Base-by-base conservation (phyloP, 1,140 invertebrate genomes). In the Oscheius sp. region DNA sequence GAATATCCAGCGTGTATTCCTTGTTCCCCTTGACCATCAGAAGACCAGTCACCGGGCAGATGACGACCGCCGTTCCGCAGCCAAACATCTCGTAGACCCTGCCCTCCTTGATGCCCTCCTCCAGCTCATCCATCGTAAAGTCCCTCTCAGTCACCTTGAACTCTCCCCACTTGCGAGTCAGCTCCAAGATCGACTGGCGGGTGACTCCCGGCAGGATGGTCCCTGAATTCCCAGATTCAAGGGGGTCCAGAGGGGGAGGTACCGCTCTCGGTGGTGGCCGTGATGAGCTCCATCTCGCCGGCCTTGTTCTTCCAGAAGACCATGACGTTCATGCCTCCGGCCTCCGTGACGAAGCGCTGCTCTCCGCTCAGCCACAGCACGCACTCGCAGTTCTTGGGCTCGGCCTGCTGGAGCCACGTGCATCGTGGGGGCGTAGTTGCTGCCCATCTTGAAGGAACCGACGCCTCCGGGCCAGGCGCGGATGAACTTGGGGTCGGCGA, bases 241-340 rank as follows among this genome's bases (percentile, higher is more conserved):
- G n/a, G n/a, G n/a, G n/a, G n/a, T n/a, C n/a, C n/a, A n/a, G n/a
- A n/a, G n/a, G n/a, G n/a, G n/a, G 4, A 55, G 28, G 15, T 55
- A 13, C 85, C 85, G 69, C 83, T 90, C 75, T 87, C 79, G 35
- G 98, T 84, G n/a, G 93, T 92, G 18, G 95, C 93, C 26, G 95
- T 98, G 13, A 93, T 87, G 74, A 98, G 85, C 87, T 95, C 93
- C 87, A 85, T 87, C 94, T 94, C 93, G 90, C 93, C 93, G 81
- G 92, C 87, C 65, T 93, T 90, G 84, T 97, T 93, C 67, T 91
- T 89, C 84, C 90, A 91, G 80, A 92, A 90, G 77, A 95, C 88
- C 82, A 99, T 97, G 55, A 99, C 90, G 82, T 99, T 99, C 97
- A 99, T 99, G 4, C 95, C 93, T 36, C 97, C 97, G 49, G 93